Evolutionary conservation across 2,113 vertebrate genomes (phyloP), one percentile per base, ranked within the genome.

Genomic region (Nothoprocta pentlandii): DNA sequence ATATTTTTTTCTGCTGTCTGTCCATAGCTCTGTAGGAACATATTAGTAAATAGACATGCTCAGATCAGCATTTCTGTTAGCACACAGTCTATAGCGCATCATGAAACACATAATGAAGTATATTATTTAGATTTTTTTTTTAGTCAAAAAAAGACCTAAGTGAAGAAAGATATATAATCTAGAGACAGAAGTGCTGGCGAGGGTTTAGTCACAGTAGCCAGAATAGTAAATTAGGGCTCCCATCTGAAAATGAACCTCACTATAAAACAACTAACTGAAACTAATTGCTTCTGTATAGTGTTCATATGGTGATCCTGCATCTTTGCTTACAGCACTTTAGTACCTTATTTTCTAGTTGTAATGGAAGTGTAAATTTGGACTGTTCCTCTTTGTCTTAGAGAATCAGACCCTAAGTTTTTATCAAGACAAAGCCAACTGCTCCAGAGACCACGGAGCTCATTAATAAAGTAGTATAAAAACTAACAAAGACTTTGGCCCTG

Each of bases 211-310:
- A 12, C 15, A 8, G 21, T 41, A 58, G n/a, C 70, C 63, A 66
- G 36, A 46, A 34, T 49, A 49, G 26, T 41, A 66, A 53, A 67
- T 56, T 69, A 8, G 28, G 30, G 20, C 28, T 71, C 30, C 51
- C 62, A 32, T 58, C 22, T 90, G 32, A 36, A 85, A 79, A 16
- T n/a, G 23, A 25, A 47, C 44, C 90, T 92, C 82, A 47, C 70
- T 92, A 28, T 69, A 90, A 78, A 88, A 61, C 67, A 93, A 25
- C n/a, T 39, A 80, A 76, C 36, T 85, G 41, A 79, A 76, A 91
- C 76, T 61, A 87, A 70, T 34, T 87, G 78, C 34, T n/a, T 54
- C 16, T n/a, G 41, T n/a, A n/a, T 22, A 39, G 61, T 10, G 49
- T 61, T 71, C 68, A 30, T 42, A n/a, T 63, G 14, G 7, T 63